Percentiles rank a stretch among this genome's conserved stretches.
Conservation (phyloP, 2,113 vertebrate species). For the Saguinus imperator region DNA sequence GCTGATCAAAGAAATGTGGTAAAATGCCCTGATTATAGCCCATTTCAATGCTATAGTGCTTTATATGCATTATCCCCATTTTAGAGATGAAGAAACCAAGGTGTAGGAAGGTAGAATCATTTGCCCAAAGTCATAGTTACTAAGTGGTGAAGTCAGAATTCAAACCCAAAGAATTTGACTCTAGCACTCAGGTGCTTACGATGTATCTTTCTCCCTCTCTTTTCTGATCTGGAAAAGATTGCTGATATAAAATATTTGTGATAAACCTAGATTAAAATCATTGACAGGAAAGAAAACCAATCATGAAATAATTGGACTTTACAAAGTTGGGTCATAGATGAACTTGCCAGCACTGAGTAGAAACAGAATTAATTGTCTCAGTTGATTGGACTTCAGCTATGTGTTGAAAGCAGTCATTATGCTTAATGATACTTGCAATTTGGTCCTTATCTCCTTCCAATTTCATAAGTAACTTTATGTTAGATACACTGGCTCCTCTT, state of each 20-base stretch:
- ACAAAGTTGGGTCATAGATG: neutral
- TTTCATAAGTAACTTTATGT: neutral
- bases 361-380: neutral
- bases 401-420: neutral
- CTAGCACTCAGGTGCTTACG: neutral
- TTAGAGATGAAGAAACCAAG: neutral
- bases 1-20: neutral
- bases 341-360: neutral
- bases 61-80: neutral
- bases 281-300: neutral
- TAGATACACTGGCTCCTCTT: neutral
- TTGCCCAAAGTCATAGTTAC: neutral
- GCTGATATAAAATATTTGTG: neutral
- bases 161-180: neutral
- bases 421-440: neutral
- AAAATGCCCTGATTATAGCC: neutral
- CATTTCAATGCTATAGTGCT: neutral
- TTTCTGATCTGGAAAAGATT: neutral
- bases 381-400: neutral
- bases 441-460: neutral
- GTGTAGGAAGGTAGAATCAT: neutral
- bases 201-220: neutral
- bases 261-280: neutral
- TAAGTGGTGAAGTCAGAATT: neutral
- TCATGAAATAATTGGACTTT: neutral